A percentile compares a stretch with the other conserved stretches of the same genome.
Conservation (phyloP, 2,888 invertebrate genomes). For the Melinopterus prodromus region DNA sequence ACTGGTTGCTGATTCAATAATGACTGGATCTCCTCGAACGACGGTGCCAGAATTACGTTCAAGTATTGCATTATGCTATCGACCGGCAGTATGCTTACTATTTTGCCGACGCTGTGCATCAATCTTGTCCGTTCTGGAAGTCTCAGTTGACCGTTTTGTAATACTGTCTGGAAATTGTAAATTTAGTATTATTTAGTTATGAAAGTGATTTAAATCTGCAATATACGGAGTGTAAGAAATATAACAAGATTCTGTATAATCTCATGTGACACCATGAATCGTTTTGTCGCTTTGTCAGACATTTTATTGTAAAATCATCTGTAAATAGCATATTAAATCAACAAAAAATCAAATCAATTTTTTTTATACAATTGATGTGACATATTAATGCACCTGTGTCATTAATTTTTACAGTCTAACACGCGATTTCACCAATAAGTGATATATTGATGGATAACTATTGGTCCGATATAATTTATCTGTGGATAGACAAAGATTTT, state of each 20-base stretch:
- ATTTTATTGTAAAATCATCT: too few species aligned
- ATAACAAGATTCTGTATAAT: neutral
- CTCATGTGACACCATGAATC: too few species aligned
- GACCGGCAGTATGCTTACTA: conserved; percentile 72
- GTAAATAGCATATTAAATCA: too few species aligned
- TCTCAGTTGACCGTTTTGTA: conserved; percentile 67
- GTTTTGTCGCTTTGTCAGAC: too few species aligned
- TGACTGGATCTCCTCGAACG: conserved; percentile 68
- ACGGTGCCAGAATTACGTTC: conserved; percentile 74
- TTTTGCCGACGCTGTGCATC: conserved; percentile 79
- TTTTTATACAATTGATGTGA: too few species aligned
- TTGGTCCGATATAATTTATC: too few species aligned
- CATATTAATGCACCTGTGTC: too few species aligned
- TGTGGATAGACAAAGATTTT: too few species aligned
- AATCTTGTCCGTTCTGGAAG: conserved; percentile 75
- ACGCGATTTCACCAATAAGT: too few species aligned
- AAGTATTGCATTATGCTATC: conserved; percentile 73
- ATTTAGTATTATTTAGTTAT: neutral
- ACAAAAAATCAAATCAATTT: too few species aligned
- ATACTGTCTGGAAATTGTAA: conserved; percentile 59
- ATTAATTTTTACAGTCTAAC: too few species aligned
- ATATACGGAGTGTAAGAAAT: neutral
- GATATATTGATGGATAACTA: too few species aligned
- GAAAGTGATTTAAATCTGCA: neutral
- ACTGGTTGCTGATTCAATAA: conserved; percentile 64